These are phyloP conservation scores for Sinelater perroti DNA, from an alignment of 2,888 invertebrate genomes.

Conservation along the genomic window DNA sequence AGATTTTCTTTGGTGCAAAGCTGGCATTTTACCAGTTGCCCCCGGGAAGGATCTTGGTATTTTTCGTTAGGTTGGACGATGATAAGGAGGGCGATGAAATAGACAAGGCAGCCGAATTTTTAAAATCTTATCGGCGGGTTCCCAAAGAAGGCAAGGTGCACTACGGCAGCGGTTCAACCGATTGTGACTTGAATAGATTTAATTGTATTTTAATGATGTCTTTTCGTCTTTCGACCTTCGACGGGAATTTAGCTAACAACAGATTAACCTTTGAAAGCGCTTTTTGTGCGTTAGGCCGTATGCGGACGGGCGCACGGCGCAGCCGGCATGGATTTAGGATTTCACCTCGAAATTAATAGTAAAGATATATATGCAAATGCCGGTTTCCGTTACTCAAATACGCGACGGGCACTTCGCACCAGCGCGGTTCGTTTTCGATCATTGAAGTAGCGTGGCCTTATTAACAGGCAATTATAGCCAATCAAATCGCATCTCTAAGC, in stretches of 20 bases:
- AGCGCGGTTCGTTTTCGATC: not conserved
- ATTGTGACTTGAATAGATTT: constrained; percentile 18
- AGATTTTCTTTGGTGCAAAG: no score
- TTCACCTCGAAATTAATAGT: not conserved
- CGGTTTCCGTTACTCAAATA: not conserved
- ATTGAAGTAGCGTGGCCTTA: not conserved
- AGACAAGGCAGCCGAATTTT: no score
- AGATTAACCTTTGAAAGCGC: constrained; percentile 35
- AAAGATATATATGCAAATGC: not conserved
- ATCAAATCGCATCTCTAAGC: constrained; percentile 14
- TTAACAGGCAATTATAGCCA: constrained; percentile 16
- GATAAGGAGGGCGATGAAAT: no score
- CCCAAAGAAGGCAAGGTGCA: no score
- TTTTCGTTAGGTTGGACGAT: no score
- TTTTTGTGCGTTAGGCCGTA: constrained; percentile 18
- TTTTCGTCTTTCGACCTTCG: constrained; percentile 31
- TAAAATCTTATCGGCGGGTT: no score
- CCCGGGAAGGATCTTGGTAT: no score
- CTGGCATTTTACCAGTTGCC: no score
- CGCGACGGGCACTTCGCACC: not conserved
- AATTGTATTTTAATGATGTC: constrained; percentile 15
- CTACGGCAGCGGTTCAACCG: no score
- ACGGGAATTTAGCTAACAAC: constrained; percentile 1
- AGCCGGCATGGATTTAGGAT: constrained; percentile 2
- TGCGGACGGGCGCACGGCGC: no score